Percentiles rank a stretch among this genome's conserved stretches.
Evolutionary conservation across 2,113 vertebrate species (phyloP).

Genomic region (Lichenostomus cassidix): DNA sequence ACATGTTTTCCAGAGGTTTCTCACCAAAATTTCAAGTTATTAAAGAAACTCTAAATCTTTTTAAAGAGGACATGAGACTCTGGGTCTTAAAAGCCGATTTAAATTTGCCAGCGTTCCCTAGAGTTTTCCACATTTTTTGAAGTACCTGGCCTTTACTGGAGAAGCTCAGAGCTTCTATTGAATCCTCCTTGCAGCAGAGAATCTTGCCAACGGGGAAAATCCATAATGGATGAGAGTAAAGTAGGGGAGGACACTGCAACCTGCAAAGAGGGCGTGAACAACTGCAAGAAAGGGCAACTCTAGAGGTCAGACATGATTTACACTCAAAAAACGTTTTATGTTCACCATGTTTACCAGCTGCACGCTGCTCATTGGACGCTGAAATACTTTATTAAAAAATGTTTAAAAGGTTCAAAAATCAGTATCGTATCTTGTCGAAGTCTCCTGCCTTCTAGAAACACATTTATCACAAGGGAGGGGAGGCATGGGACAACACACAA

Average conservation of each 20-base stretch:
- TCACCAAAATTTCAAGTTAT: not conserved
- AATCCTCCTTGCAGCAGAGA: not conserved
- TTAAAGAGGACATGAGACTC: not conserved
- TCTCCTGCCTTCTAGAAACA: not conserved
- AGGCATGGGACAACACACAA: not conserved
- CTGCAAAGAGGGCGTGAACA: not conserved
- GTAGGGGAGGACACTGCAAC: not conserved
- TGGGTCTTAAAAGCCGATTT: not conserved
- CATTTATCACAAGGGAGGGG: not conserved
- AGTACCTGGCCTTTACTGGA: not conserved
- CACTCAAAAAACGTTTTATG: not conserved
- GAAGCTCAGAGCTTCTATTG: not conserved
- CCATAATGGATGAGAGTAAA: not conserved
- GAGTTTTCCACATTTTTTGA: not conserved
- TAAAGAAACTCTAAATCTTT: not conserved
- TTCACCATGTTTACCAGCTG: not conserved
- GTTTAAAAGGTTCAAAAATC: not conserved
- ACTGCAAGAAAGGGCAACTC: not conserved
- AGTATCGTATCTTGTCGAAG: not conserved
- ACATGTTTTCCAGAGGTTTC: not conserved
- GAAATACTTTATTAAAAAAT: not conserved
- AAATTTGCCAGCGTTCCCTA: not conserved
- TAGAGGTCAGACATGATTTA: not conserved
- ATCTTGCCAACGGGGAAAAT: not conserved
- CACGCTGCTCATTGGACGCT: not conserved